These are phyloP conservation scores for Lepidiolamprologus cunningtoni DNA, from an alignment of 2,113 vertebrate genomes.

Conservation along the genomic window DNA sequence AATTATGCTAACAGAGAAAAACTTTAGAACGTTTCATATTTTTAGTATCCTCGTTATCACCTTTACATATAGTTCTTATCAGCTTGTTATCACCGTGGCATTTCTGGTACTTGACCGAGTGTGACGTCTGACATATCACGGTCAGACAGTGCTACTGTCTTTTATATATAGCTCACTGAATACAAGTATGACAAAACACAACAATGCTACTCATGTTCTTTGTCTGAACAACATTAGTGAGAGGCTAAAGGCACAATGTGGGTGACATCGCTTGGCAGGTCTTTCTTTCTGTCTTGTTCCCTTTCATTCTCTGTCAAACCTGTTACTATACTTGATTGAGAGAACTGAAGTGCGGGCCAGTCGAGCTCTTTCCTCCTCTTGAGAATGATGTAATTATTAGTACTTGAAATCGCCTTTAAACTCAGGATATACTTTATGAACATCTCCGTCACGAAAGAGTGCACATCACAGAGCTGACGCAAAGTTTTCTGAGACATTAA, in stretches of 20 bases:
- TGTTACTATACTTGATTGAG: background rate
- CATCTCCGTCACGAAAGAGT: background rate
- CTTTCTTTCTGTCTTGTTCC: background rate
- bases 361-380: background rate
- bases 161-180: background rate
- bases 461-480: background rate
- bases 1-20: background rate
- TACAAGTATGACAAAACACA: background rate
- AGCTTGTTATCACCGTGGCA: background rate
- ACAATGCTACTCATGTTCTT: background rate
- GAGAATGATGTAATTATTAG: background rate
- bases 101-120: background rate
- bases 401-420: background rate
- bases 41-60: background rate
- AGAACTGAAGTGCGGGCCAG: background rate
- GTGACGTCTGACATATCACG: background rate
- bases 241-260: background rate
- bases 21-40: background rate
- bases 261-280: background rate
- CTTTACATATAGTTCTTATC: background rate
- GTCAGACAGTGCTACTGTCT: background rate
- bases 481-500: background rate
- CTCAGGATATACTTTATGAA: background rate
- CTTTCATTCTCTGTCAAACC: background rate
- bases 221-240: background rate